Base-by-base conservation (phyloP, 2,888 invertebrate genomes). In the Pedicia rivosa region DNA sequence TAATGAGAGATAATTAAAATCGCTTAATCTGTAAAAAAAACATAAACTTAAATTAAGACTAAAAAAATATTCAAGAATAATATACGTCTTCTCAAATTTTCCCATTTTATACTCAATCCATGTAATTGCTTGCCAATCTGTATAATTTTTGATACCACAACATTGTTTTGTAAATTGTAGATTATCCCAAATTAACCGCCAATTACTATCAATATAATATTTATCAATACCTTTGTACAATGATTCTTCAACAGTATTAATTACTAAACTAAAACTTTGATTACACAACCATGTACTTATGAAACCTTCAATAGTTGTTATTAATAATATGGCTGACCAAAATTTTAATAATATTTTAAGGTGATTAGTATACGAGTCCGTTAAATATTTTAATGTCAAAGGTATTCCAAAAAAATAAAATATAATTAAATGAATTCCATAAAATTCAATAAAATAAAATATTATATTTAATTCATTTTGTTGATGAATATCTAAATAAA, bases 101-200 rank as follows among this genome's bases (percentile, higher is more conserved):
- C 36, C 36, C n/a, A 36, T 37, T 20, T 37, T 38, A 22, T 40
- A 37, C 25, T 39, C 37, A 13, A 40, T 35, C 40, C 42, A 42
- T 3, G 37, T 12, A 10, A 36, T 35, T 14, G 35, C 28, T 20
- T 42, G 19, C 60, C 60, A 60, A 40, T 60, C 60, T 38, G 44
- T 47, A 42, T 54, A 56, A 39, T 42, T 45, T n/a, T 50, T 37
- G 3, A 58, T 56, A 1, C 60, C 60, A 36, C 60, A 60, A 33
- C 60, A 60, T 33, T 56, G 48, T 30, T 52, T 49, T 2, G 47
- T 44, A 28, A 52, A 46, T 34, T 60, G 60, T 22, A 60, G 22
- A 10, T 48, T 46, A 36, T 60, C 60, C 59, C 59, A 60, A 1
- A 57, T 36, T 1, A 60, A 43, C 22, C 59, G 55, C 60, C 61